Percentiles rank a stretch among this genome's conserved stretches.
phyloP scores from a whole-genome alignment of 92 coral and sea anemone genomes.

The Phenganax stokvisi region DNA sequence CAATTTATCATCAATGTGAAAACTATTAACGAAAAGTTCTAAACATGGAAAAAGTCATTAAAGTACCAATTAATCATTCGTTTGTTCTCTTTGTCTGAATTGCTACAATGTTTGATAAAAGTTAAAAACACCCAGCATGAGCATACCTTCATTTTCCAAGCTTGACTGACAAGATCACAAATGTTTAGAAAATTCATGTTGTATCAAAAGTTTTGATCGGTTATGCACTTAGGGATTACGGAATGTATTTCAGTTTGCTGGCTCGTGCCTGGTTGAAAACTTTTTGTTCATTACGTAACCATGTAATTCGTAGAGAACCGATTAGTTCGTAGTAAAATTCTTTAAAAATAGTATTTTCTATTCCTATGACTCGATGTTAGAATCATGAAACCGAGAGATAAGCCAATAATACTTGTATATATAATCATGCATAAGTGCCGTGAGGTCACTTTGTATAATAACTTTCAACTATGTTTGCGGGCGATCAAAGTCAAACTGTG shows the following conservation, averaged over 20 bases:
- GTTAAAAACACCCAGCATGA: neutral
- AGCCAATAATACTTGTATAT: neutral
- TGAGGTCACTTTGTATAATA: neutral
- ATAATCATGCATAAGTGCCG: neutral
- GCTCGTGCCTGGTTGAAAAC: neutral
- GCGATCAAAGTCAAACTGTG: slow-evolving; percentile 33
- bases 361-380: neutral
- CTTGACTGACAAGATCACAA: neutral
- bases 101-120: slow-evolving; percentile 11
- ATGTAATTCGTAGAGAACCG: neutral
- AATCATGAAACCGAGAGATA: neutral
- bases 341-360: neutral
- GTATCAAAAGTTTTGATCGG: neutral
- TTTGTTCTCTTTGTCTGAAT: neutral
- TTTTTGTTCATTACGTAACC: neutral
- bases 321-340: neutral
- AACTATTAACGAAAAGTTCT: too few relatives aligned
- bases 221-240: neutral
- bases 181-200: neutral
- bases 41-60: neutral
- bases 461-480: slow-evolving; percentile 7
- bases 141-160: neutral
- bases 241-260: neutral
- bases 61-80: neutral
- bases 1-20: neutral